Percentiles rank a stretch among this genome's conserved stretches.
Conservation (phyloP, 2,888 invertebrate species). For the Epsilonema sp. region DNA sequence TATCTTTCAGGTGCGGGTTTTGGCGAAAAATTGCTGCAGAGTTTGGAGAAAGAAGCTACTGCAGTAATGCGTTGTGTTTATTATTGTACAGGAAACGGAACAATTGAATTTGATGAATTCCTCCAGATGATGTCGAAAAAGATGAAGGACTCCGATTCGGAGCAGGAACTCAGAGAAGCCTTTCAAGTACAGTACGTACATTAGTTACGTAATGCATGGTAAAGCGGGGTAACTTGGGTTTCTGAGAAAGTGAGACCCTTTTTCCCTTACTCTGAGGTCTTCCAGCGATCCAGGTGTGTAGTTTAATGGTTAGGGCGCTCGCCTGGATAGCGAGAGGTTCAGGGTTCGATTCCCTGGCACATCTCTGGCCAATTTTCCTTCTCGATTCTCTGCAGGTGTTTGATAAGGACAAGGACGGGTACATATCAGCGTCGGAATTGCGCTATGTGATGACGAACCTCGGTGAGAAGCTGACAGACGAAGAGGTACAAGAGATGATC, state of each 20-base stretch:
- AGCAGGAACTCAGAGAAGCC: conserved; percentile 61
- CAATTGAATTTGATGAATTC: conserved; percentile 77
- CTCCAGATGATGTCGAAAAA: conserved; percentile 82
- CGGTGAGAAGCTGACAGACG: conserved; percentile 89
- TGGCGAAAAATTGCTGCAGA: no score
- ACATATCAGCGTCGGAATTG: conserved; percentile 84
- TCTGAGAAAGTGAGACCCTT: no score
- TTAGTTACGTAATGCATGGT: no score
- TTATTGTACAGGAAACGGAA: conserved; percentile 67
- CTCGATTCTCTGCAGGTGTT: conserved; percentile 46
- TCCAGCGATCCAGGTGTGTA: no score
- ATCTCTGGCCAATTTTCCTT: no score
- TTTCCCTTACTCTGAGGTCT: no score
- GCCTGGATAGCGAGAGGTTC: no score
- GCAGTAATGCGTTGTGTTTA: no score
- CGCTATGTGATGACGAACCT: conserved; percentile 98
- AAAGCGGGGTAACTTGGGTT: no score
- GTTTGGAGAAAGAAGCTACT: no score
- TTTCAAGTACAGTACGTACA: conserved; percentile 6
- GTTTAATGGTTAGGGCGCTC: no score
- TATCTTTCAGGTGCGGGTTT: not conserved
- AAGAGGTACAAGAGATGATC: conserved; percentile 96
- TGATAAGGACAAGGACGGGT: conserved; percentile 94
- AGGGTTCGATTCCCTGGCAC: no score
- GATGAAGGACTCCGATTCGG: conserved; percentile 63